Evolutionary conservation across 2,888 invertebrate species (phyloP).

Genomic region (Pammene aurita): DNA sequence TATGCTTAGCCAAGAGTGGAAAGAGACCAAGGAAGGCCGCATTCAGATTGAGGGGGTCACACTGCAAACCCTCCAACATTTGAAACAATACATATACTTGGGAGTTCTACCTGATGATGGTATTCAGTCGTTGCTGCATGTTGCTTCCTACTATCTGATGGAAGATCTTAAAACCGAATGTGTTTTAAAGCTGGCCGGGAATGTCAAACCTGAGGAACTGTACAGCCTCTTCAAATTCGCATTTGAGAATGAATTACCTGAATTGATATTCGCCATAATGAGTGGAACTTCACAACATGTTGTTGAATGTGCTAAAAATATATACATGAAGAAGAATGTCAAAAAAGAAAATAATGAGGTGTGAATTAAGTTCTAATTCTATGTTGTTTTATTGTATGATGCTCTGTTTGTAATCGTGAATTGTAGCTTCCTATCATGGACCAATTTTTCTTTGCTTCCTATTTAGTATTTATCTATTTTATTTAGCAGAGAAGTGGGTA

Average conservation of each 20-base stretch:
- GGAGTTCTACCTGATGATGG: slow-evolving; percentile 55
- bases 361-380: no score
- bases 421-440: no score
- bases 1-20: slow-evolving; percentile 60
- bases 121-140: slow-evolving; percentile 55
- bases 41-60: slow-evolving; percentile 56
- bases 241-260: slow-evolving; percentile 54
- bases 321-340: no score
- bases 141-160: slow-evolving; percentile 61
- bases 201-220: slow-evolving; percentile 48
- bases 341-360: no score
- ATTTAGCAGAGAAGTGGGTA: no score
- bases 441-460: no score
- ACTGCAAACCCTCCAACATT: slow-evolving; percentile 52
- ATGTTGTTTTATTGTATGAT: no score
- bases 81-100: slow-evolving; percentile 61
- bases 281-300: no score
- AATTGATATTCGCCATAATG: neutral
- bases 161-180: slow-evolving; percentile 59
- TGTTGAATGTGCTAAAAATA: no score
- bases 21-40: slow-evolving; percentile 52
- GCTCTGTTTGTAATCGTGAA: no score
- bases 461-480: no score
- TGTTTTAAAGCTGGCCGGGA: slow-evolving; percentile 52
- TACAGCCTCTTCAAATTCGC: slow-evolving; percentile 58